Base-by-base conservation (phyloP, 2,797 vertebrate species). In the Mus minutoides region DNA sequence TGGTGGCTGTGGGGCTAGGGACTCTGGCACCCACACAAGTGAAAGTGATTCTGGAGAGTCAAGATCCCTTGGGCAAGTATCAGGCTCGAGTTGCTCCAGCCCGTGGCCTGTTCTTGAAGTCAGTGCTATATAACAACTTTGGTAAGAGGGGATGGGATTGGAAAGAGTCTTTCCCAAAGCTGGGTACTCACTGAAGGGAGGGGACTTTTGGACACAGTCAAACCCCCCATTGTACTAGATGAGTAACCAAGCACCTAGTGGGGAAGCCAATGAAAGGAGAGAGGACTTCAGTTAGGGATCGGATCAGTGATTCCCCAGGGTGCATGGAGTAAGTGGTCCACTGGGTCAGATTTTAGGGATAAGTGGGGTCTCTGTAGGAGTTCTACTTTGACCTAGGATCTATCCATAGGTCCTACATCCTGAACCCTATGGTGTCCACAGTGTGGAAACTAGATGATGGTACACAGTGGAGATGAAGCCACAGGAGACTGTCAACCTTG, bases 1-100 rank as follows among this genome's bases (percentile, higher is more conserved):
- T 99, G 83, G 99, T 99, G 92, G 99, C 99, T 0, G 99, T 99
- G 3, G 99, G 99, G 2, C 98, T 97, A 96, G 98, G 99, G 0
- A 96, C 29, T 67, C 69, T 99, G 43, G 97, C 98, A 0, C 98
- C 99, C 3, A 19, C 17, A 14, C 97, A 98, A 10, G 96, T 99
- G 31, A 98, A 98, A 90, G 98, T 98, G 31, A 89, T 99, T 58
- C 91, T 99, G 92, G 99, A 99, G 60, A 96, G 97, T 24, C 98
- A 83, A 49, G 99, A 99, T 94, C 92, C 99, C 0, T 79, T 95
- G 52, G 99, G 99, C 17, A 99, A 98, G 46, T 99, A 99, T 22
- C 52, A 98, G 0, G 90, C 96, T 13, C 34, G 98, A 21, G 95
- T 97, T 34, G 99, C 99, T 31, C 99, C 99, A 0, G 83, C 99